Base-by-base conservation (phyloP, 2,888 invertebrate species). In the Synanthedon formicaeformis region DNA sequence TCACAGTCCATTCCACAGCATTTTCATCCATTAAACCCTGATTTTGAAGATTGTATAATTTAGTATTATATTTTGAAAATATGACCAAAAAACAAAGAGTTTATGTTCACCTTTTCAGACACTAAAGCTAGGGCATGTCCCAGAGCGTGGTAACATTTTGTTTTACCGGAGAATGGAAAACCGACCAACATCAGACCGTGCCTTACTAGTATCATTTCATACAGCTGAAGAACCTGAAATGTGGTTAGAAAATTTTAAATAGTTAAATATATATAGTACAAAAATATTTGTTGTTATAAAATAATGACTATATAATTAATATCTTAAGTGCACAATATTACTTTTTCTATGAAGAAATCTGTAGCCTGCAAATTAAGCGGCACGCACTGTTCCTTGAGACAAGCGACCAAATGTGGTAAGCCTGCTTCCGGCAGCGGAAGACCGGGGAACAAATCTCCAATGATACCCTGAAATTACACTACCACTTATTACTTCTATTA, bases 101-200 rank as follows among this genome's bases (percentile, higher is more conserved):
- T 45, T 13, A 45, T n/a, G 0, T 8, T n/a, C 45, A 92, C 92
- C 76, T 91, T 90, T 68, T 94, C 92, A 68, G 94, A 92, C 41
- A 96, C 90, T 53, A 92, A 82, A n/a, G 89, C 93, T 45, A 98
- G 82, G 1, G 95, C 93, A 49, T 90, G 91, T 1, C 95, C 96
- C 12, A 98, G 86, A 34, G 94, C 92, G 58, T 94, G 90, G 71
- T 97, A 97, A 6, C 93, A 91, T 53, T 92, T 91, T 0, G 97
- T 96, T 81, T 98, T 98, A 6, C 97, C 96, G n/a, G 96, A 94
- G 78, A 96, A 96, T 0, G 98, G 96, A 45, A 91, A 78, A 0
- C 98, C 98, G 0, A 97, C 96, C 67, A 98, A 89, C 97, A 98
- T 97, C 63, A 98, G 91, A 0, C 97, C 97, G 76, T 97, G 97